Evolutionary conservation across 2,797 vertebrate genomes (phyloP).

Genomic region (Hozukius guyotensis): DNA sequence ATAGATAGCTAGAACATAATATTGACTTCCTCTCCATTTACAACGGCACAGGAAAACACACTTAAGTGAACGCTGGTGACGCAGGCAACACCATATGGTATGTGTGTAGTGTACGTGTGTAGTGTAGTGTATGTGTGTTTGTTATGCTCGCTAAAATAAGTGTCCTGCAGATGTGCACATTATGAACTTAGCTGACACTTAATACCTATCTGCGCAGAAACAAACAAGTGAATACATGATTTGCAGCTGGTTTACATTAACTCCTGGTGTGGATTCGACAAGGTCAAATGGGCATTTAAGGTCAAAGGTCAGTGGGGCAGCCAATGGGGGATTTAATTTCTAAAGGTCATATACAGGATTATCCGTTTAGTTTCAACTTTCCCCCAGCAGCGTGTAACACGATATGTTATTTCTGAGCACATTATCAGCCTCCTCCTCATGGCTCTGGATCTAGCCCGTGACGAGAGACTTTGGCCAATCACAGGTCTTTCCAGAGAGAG

Average conservation of each 20-base stretch:
- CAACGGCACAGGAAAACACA: conserved; percentile 36
- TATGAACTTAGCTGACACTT: not conserved
- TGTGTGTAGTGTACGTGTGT: not conserved
- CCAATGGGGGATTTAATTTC: conserved; percentile 26
- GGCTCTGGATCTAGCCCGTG: no score
- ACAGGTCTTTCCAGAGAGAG: no score
- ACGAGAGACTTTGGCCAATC: no score
- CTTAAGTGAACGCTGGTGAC: conserved; percentile 43
- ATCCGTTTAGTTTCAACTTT: conserved; percentile 34
- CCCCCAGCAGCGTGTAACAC: not conserved
- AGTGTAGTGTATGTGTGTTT: not conserved
- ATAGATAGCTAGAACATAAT: conserved; percentile 59
- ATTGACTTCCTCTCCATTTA: conserved; percentile 76
- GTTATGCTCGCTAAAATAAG: not conserved
- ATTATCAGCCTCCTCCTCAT: not conserved
- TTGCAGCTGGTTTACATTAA: not conserved
- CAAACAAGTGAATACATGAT: not conserved
- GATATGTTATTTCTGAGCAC: not conserved
- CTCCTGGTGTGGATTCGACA: conserved; percentile 16
- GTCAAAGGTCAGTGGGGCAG: conserved; percentile 51
- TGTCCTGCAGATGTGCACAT: not conserved
- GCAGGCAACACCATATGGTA: conserved; percentile 38
- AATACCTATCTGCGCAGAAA: not conserved
- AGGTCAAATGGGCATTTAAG: conserved; percentile 36
- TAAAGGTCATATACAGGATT: not conserved